Evolutionary conservation across 2,113 vertebrate species (phyloP), one percentile per base, ranked within the genome.

Genomic region (Crotalus helleri): DNA sequence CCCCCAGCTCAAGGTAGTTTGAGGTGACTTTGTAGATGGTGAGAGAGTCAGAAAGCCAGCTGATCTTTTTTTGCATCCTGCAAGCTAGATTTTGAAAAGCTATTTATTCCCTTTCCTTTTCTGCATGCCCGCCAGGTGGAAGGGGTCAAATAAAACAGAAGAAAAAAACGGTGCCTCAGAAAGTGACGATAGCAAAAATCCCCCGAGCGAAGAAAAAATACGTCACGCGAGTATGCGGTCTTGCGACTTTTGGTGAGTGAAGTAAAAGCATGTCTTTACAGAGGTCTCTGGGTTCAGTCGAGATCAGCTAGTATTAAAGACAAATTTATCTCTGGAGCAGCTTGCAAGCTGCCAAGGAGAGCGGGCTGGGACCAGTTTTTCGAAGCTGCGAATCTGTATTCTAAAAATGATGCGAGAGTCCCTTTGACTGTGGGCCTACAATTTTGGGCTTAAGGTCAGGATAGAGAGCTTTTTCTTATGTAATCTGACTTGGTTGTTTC

Each of bases 141-240:
- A 98, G 99, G 96, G 99, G 99, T 95, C 99, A 99, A 97, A 99
- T 99, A 97, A 99, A 99, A 98, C 99, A 99, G 97, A 99, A 99
- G 96, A 99, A 99, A 98, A 99, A 99, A 97, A 99, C 99, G 0
- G 98, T 99, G 54, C 99, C 99, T 87, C 99, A 99, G 92, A 99
- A 99, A 97, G 98, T 99, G 64, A 98, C 99, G 0, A 99, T 99
- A 99, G 99, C 99, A 94, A 99, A 99, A 98, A 99, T 99, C 95
- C 99, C 99, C 29, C 97, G 99, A 96, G 99, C 99, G 64, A 99
- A 99, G 98, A 99, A 99, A 97, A 99, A 99, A 98, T 99, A 99
- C 0, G 99, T 99, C 90, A 99, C 99, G 0, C 98, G 99, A 94
- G 99, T 99, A 12, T 99, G 99, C 91, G 99, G 99, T 92, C 97